Evolutionary conservation across 2,113 vertebrate species (phyloP).

Genomic region (Oxygymnocypris stewartii): DNA sequence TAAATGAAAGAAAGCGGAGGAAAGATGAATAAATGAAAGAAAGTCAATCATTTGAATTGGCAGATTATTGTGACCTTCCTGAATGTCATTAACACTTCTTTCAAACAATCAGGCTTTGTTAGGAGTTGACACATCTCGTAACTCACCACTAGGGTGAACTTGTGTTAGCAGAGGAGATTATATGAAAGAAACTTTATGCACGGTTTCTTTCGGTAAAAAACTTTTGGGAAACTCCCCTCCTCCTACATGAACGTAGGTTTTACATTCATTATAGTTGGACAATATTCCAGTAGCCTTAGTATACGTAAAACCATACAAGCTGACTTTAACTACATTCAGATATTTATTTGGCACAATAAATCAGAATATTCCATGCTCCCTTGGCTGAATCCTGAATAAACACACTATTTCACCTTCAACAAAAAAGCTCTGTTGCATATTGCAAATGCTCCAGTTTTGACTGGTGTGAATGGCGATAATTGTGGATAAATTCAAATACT

Average conservation of each 20-base stretch:
- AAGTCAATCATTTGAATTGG: conserved; percentile 17
- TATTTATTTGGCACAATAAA: conserved; percentile 49
- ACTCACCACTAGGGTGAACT: conserved; percentile 2
- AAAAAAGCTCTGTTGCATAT: conserved; percentile 47
- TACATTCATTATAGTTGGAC: neutral
- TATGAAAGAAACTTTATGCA: neutral
- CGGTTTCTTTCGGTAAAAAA: neutral
- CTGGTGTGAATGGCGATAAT: conserved; percentile 12
- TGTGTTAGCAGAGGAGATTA: neutral
- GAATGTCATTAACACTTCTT: conserved; percentile 50
- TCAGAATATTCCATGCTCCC: conserved; percentile 45
- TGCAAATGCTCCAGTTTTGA: conserved; percentile 14
- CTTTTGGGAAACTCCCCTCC: neutral
- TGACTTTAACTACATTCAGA: conserved; percentile 42
- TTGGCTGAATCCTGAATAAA: conserved; percentile 43
- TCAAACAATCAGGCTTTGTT: conserved; percentile 40
- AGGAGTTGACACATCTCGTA: conserved; percentile 22
- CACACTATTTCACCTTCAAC: conserved; percentile 45
- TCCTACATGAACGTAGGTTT: neutral
- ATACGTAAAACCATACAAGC: conserved; percentile 1
- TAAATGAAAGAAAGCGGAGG: neutral
- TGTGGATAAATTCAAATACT: conserved; percentile 1
- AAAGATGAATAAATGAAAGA: conserved; percentile 12
- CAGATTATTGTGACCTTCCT: conserved; percentile 51
- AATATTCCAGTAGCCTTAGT: conserved; percentile 7